Conservation (phyloP, 2,113 vertebrate genomes). For the Trogon melanurus region DNA sequence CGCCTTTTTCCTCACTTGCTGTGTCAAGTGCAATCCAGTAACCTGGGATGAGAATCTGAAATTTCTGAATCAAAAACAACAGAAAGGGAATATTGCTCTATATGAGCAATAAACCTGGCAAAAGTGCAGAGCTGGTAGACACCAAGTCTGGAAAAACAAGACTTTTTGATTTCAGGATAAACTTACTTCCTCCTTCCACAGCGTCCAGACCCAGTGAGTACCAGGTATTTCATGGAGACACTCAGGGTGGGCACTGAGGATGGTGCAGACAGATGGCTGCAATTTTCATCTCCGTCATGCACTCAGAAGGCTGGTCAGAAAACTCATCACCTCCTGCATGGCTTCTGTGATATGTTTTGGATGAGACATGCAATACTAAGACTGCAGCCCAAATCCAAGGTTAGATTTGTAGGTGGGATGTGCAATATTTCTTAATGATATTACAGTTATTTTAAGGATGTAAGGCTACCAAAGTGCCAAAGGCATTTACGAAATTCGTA, state of each 20-base stretch:
- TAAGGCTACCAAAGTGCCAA: background rate
- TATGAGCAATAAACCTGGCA: background rate
- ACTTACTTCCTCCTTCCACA: background rate
- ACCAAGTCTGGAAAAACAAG: background rate
- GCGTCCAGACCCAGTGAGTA: fast-evolving
- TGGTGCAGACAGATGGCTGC: background rate
- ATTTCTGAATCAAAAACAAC: background rate
- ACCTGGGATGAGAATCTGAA: background rate
- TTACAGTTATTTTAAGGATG: background rate
- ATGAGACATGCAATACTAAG: background rate
- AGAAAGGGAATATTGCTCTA: background rate
- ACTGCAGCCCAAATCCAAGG: background rate
- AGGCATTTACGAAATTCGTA: background rate
- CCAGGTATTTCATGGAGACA: fast-evolving
- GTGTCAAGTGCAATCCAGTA: background rate
- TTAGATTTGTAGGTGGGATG: background rate
- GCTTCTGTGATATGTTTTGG: background rate
- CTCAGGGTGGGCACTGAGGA: fast-evolving
- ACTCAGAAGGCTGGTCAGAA: background rate
- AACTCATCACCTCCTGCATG: background rate
- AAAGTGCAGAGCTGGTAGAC: background rate
- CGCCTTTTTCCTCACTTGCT: fast-evolving
- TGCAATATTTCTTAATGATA: background rate
- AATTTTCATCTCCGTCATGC: background rate
- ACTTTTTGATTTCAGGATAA: background rate